These are phyloP conservation scores for Leptinotarsa haldemani DNA, from an alignment of 2,888 invertebrate species.

Conservation along the genomic window DNA sequence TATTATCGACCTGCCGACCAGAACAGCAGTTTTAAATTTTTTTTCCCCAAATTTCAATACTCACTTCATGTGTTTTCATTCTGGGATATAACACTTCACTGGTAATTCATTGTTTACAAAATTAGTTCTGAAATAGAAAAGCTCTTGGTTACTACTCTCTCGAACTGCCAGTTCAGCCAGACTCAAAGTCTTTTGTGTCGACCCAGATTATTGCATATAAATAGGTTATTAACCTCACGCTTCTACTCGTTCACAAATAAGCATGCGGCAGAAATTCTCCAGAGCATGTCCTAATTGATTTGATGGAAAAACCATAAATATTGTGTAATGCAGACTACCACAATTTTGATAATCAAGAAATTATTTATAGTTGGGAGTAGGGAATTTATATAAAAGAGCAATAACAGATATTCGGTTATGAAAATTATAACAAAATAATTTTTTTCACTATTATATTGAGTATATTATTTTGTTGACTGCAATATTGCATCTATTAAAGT, in stretches of 20 bases:
- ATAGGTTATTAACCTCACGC: slow-evolving; percentile 16
- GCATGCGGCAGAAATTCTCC: slow-evolving; percentile 11
- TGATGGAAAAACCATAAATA: background rate
- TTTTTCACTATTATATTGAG: too few relatives aligned
- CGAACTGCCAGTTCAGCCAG: slow-evolving; percentile 7
- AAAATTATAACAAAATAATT: too few relatives aligned
- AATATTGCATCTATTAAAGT: too few relatives aligned
- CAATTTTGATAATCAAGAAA: too few relatives aligned
- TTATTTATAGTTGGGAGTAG: too few relatives aligned
- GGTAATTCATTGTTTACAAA: slow-evolving; percentile 10
- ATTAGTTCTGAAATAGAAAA: slow-evolving; percentile 10
- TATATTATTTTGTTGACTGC: too few relatives aligned
- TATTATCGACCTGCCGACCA: too few relatives aligned
- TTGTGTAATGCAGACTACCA: too few relatives aligned
- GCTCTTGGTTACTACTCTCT: background rate
- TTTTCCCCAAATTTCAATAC: too few relatives aligned
- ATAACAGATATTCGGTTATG: too few relatives aligned
- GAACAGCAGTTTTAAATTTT: too few relatives aligned
- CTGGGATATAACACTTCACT: background rate
- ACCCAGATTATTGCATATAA: slow-evolving; percentile 17
- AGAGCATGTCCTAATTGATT: background rate
- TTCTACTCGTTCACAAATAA: background rate
- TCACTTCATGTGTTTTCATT: background rate
- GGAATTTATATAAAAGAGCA: too few relatives aligned
- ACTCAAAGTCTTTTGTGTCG: slow-evolving; percentile 19